Conservation (phyloP, 2,888 invertebrate species). For the Geophilus truncorum region DNA sequence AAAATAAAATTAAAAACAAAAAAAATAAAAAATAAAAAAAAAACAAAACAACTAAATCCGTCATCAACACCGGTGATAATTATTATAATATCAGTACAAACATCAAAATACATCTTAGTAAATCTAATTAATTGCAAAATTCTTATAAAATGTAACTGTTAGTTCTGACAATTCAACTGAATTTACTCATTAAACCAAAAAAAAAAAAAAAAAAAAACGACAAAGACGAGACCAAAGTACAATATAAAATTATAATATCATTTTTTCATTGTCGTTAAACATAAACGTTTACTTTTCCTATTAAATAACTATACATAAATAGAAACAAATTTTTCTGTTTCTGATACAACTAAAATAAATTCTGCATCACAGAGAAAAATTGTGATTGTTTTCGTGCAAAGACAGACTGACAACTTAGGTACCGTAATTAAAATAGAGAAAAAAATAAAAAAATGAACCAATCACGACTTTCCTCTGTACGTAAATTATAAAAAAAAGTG, state of each 20-base stretch:
- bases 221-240: neutral
- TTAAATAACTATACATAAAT: neutral
- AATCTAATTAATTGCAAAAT: constrained; percentile 9
- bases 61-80: neutral
- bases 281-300: neutral
- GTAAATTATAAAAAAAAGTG: neutral
- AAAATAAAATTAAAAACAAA: neutral
- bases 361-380: neutral
- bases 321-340: neutral
- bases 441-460: too few species aligned
- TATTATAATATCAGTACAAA: neutral
- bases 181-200: neutral
- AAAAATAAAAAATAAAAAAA: neutral
- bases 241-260: constrained; percentile 17
- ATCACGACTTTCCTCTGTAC: too few species aligned
- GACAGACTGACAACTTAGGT: too few species aligned
- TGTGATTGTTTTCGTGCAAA: too few species aligned
- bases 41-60: neutral
- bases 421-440: too few species aligned
- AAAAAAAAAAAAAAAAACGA: too few species aligned
- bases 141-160: neutral
- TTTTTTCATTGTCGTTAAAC: neutral
- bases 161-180: neutral
- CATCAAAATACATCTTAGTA: constrained; percentile 8
- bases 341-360: neutral